These are phyloP conservation scores for Drepanosiphum platanoidis DNA, from an alignment of 2,888 invertebrate species.

Conservation along the genomic window DNA sequence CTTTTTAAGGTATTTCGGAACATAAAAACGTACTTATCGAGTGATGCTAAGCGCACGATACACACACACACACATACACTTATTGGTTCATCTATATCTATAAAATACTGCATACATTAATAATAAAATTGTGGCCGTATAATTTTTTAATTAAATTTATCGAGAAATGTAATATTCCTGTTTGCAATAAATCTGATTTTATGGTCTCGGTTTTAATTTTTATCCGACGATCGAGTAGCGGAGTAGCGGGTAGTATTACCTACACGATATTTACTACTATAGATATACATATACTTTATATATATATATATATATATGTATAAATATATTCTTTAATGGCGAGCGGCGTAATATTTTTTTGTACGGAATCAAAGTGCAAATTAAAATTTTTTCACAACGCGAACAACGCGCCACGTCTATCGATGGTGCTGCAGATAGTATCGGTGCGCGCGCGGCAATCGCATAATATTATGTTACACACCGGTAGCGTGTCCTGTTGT, in stretches of 20 bases:
- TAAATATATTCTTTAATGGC: too few species aligned
- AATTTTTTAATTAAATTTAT: slow-evolving; percentile 22
- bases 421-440: neutral
- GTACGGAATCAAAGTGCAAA: neutral
- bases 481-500: slow-evolving; percentile 38
- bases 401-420: neutral
- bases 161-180: neutral
- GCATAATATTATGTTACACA: neutral
- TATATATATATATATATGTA: too few species aligned
- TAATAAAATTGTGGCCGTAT: neutral
- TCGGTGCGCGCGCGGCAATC: neutral
- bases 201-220: neutral
- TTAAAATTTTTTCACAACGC: neutral
- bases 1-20: slow-evolving; percentile 8
- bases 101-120: neutral
- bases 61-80: neutral
- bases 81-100: neutral
- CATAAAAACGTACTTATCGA: neutral
- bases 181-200: slow-evolving; percentile 15
- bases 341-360: neutral
- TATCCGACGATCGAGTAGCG: neutral
- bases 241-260: neutral
- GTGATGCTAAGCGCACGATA: neutral
- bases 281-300: too few species aligned
- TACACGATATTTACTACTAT: too few species aligned